These are phyloP conservation scores for Campoletis raptor DNA, from an alignment of 2,888 invertebrate genomes.

Conservation along the genomic window DNA sequence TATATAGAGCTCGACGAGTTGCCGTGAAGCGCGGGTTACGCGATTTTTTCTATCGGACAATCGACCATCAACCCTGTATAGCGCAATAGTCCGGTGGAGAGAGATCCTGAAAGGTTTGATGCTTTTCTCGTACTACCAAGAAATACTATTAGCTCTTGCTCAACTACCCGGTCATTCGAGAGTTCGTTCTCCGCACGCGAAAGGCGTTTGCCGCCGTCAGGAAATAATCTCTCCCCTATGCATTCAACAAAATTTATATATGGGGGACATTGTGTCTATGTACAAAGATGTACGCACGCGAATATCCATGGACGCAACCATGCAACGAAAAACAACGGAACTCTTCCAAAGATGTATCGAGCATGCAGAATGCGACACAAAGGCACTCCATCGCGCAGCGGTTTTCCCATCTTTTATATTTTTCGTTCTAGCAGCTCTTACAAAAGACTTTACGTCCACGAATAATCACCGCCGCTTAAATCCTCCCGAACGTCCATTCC, in stretches of 20 bases:
- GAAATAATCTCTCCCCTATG: conserved; percentile 11
- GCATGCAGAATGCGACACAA: not conserved
- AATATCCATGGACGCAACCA: not conserved
- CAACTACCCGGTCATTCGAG: conserved; percentile 25
- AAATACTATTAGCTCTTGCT: conserved; percentile 13
- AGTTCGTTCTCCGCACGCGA: not conserved
- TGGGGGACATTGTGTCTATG: not conserved
- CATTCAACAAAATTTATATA: not conserved
- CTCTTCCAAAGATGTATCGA: not conserved
- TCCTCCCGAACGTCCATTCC: not conserved
- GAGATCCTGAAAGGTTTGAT: conserved; percentile 15
- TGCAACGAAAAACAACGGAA: not conserved
- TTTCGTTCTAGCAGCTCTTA: not conserved
- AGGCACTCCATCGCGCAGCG: not conserved
- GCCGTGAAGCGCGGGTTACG: not conserved
- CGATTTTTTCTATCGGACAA: not conserved
- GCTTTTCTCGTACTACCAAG: conserved; percentile 17
- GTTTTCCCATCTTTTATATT: not conserved
- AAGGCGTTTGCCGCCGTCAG: not conserved
- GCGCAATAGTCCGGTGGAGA: not conserved
- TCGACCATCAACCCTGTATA: not conserved
- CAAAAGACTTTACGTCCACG: not conserved
- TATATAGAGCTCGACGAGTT: not conserved
- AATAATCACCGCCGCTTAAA: not conserved
- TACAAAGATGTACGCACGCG: not conserved